Percentiles rank a stretch among this genome's conserved stretches.
phyloP scores from a whole-genome alignment of 2,797 vertebrate genomes.

The Acrossocheilus wenchowensis region DNA sequence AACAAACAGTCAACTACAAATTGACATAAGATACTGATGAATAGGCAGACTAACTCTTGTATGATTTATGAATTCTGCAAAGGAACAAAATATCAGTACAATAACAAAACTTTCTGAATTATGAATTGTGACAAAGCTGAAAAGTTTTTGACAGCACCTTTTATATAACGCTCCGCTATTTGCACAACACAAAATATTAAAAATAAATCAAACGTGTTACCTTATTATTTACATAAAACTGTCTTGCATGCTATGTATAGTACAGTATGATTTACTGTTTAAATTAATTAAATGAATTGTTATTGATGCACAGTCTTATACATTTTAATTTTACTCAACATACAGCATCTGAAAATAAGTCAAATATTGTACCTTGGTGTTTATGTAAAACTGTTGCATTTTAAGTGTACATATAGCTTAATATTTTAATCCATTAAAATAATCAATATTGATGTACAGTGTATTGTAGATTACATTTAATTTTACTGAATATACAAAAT shows the following conservation, averaged over 20 bases:
- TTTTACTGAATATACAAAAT: background rate
- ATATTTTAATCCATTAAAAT: background rate
- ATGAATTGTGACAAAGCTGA: background rate
- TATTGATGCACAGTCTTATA: background rate
- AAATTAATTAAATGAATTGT: no score
- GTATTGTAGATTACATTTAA: background rate
- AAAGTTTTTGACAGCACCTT: background rate
- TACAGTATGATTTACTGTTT: background rate
- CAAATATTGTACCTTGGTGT: background rate
- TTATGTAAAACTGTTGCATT: background rate
- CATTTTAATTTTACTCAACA: background rate
- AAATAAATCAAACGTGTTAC: background rate
- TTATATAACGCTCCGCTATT: background rate
- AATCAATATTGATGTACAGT: background rate
- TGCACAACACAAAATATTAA: background rate
- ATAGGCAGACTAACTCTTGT: constrained; percentile 15
- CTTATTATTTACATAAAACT: background rate
- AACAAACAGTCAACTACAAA: constrained; percentile 43
- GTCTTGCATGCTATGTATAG: background rate
- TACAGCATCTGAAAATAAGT: background rate
- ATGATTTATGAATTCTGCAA: constrained; percentile 23
- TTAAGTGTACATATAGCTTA: background rate
- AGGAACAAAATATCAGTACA: constrained; percentile 19
- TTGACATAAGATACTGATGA: constrained; percentile 33
- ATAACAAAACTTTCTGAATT: constrained; percentile 11